Base-by-base conservation (phyloP, 2,113 vertebrate species). In the Willisornis vidua region DNA sequence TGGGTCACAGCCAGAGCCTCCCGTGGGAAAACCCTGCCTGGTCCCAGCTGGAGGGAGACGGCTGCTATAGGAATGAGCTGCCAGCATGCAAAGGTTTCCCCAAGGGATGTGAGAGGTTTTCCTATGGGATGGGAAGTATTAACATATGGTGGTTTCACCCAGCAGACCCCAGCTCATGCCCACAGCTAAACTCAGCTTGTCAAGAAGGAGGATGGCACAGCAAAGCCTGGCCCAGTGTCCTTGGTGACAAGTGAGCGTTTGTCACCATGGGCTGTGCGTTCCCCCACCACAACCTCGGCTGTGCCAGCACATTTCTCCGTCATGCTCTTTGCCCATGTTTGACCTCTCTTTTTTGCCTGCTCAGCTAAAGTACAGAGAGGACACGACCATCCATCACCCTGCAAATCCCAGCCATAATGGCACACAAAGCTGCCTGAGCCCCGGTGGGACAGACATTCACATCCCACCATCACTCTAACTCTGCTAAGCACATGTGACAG, bases 261-360 rank as follows among this genome's bases (percentile, higher is more conserved):
- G 85, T 61, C 49, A 2, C 62, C 4, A 0, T 3, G 0, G 37
- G 63, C n/a, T 61, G n/a, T 23, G 3, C 1, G 1, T 7, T 62
- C 55, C 68, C 67, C 14, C 0, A 18, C 54, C 20, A 3, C 3
- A 3, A 41, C 59, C 52, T 66, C 0, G 1, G 3, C 1, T 49
- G 20, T 76, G 45, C 86, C 67, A 28, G 66, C 62, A 10, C 18
- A 1, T 75, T 74, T 39, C 45, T 46, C 66, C 2, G 1, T 29
- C 29, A 1, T 19, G 28, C 9, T 37, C 84, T 82, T 28, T 14
- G 41, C 72, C 84, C 29, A 0, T 1, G 1, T 43, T 39, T 31
- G 28, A 51, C 41, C 26, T 13, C 55, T 70, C 39, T 8, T 54
- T 82, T 59, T 13, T 20, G 41, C 68, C 70, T 45, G 22, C 28